Percentiles rank a stretch among this genome's conserved stretches.
Evolutionary conservation across 2,888 invertebrate species (phyloP).

Genomic region (Tachina lurida): DNA sequence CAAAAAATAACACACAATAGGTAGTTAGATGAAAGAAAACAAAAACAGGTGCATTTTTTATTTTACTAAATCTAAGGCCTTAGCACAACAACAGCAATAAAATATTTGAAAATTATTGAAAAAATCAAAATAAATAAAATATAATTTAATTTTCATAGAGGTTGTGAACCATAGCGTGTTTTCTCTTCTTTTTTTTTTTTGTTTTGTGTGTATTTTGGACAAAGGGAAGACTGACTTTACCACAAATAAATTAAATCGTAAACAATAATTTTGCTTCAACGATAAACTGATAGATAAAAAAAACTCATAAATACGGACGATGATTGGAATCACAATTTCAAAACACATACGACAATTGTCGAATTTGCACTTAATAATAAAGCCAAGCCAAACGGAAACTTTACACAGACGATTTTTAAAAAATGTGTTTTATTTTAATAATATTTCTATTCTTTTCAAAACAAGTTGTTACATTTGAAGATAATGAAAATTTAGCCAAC

Average conservation of each 20-base stretch:
- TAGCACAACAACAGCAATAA: constrained; percentile 21
- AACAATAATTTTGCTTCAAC: constrained; percentile 59
- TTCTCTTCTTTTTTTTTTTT: not conserved
- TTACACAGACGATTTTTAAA: constrained; percentile 7
- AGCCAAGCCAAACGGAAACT: not conserved
- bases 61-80: constrained; percentile 24
- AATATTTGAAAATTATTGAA: constrained; percentile 56
- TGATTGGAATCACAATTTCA: constrained; percentile 67
- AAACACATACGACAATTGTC: constrained; percentile 58
- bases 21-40: not conserved
- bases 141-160: constrained; percentile 70
- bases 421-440: constrained; percentile 30
- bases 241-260: constrained; percentile 55
- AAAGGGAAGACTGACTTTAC: constrained; percentile 21
- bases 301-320: constrained; percentile 56
- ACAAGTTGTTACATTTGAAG: not conserved
- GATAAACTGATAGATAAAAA: constrained; percentile 32
- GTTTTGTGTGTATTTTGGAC: constrained; percentile 43
- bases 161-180: constrained; percentile 74
- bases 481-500: not conserved
- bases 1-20: no score
- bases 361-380: constrained; percentile 56
- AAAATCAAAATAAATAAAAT: constrained; percentile 30
- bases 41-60: constrained; percentile 58
- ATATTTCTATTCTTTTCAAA: constrained; percentile 16